Conservation (phyloP, 1,140 invertebrate genomes). For the Hylaeus anthracinus region DNA sequence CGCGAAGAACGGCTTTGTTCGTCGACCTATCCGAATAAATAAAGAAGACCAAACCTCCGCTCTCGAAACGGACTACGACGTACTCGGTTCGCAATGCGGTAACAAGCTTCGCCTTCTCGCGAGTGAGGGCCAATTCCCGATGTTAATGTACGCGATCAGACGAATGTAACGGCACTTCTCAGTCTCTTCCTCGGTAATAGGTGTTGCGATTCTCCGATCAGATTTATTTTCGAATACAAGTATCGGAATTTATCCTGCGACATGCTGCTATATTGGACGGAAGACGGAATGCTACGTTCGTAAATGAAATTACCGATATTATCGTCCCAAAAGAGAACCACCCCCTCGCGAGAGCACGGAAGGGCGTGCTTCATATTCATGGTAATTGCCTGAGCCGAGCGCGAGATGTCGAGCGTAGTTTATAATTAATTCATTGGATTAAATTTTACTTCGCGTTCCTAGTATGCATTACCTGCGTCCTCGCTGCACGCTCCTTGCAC, state of each 20-base stretch:
- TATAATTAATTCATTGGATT: slow-evolving; percentile 74
- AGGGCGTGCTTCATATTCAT: slow-evolving; percentile 64
- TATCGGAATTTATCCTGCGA: neutral
- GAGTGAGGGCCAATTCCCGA: neutral
- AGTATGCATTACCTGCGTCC: slow-evolving; percentile 59
- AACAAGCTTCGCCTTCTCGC: neutral
- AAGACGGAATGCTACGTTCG: neutral
- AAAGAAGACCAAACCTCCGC: slow-evolving; percentile 7
- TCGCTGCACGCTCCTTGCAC: neutral
- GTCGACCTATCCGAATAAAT: slow-evolving; percentile 1
- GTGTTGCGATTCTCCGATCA: neutral
- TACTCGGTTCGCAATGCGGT: neutral
- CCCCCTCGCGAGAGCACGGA: slow-evolving; percentile 32
- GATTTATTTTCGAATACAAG: neutral
- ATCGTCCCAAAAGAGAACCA: slow-evolving; percentile 29
- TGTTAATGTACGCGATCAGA: neutral
- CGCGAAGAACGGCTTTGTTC: slow-evolving; percentile 20
- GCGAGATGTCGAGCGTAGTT: slow-evolving; percentile 59
- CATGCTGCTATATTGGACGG: neutral
- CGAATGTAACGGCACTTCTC: neutral
- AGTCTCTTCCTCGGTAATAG: too few species aligned
- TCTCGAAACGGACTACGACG: neutral
- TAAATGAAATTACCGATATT: slow-evolving; percentile 59
- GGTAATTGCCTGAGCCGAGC: slow-evolving; percentile 58
- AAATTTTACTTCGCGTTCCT: slow-evolving; percentile 65